Evolutionary conservation across 1,140 invertebrate genomes (phyloP).

Genomic region (Meloidogyne floridensis): DNA sequence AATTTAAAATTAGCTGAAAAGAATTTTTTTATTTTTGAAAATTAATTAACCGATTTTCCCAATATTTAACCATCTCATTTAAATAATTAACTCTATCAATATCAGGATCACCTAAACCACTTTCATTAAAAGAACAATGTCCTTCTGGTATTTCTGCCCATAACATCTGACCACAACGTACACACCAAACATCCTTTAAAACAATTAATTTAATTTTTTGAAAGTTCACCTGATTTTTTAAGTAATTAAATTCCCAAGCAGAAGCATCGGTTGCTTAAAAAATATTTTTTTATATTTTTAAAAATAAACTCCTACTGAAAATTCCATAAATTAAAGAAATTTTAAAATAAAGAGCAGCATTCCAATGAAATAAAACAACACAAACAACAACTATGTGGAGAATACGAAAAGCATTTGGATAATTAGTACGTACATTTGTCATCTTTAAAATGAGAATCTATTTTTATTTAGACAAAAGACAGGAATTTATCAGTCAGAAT

Average conservation of each 20-base stretch:
- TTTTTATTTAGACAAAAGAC: too few species aligned
- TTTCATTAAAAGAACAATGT: constrained; percentile 47
- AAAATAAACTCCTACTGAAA: constrained; percentile 29
- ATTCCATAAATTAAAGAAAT: constrained; percentile 49
- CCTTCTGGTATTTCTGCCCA: constrained; percentile 22
- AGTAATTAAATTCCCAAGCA: constrained; percentile 55
- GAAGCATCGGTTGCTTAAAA: constrained; percentile 40
- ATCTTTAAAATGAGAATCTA: constrained; percentile 10
- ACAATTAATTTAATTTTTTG: background rate
- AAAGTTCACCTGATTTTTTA: constrained; percentile 40
- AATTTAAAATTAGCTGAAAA: background rate
- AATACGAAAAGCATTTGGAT: constrained; percentile 55
- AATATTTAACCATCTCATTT: constrained; percentile 40
- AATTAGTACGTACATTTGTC: constrained; percentile 56
- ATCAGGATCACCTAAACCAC: constrained; percentile 29
- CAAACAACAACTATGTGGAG: constrained; percentile 53
- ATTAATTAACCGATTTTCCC: constrained; percentile 31
- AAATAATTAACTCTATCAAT: constrained; percentile 34
- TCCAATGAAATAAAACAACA: constrained; percentile 54
- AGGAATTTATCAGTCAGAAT: too few species aligned
- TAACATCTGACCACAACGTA: constrained; percentile 45
- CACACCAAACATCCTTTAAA: constrained; percentile 41
- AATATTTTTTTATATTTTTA: constrained; percentile 23
- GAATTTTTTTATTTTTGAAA: too few species aligned
- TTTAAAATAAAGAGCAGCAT: constrained; percentile 56